These are phyloP conservation scores for Apamea crenata DNA, from an alignment of 2,888 invertebrate species.

Conservation along the genomic window DNA sequence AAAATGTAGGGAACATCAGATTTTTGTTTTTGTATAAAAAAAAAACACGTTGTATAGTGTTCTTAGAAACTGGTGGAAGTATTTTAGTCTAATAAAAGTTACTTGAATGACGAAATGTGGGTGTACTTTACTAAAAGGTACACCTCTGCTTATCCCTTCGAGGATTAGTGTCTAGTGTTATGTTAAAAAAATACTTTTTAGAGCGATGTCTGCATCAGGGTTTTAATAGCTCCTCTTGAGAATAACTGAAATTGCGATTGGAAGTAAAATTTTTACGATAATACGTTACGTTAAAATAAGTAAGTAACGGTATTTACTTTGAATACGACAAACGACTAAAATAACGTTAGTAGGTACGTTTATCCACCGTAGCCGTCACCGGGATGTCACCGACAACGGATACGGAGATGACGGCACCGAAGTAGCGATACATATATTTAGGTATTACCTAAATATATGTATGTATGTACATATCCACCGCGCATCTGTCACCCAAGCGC, in stretches of 20 bases:
- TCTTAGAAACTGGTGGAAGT: not conserved
- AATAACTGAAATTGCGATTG: not conserved
- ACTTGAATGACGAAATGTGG: not conserved
- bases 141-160: not conserved
- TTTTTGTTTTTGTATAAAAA: no score
- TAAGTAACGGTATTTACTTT: not conserved
- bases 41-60: no score
- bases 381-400: no score
- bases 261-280: not conserved
- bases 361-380: no score
- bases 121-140: not conserved
- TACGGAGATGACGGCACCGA: no score
- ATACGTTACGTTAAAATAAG: not conserved
- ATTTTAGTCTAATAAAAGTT: not conserved
- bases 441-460: no score
- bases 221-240: not conserved
- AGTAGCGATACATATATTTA: no score
- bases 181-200: no score
- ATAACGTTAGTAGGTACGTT: not conserved
- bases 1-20: no score
- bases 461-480: not conserved
- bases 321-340: not conserved
- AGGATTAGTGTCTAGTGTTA: no score
- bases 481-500: not conserved
- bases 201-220: not conserved